Base-by-base conservation (phyloP, 2,888 invertebrate species). In the Papilio demoleus region DNA sequence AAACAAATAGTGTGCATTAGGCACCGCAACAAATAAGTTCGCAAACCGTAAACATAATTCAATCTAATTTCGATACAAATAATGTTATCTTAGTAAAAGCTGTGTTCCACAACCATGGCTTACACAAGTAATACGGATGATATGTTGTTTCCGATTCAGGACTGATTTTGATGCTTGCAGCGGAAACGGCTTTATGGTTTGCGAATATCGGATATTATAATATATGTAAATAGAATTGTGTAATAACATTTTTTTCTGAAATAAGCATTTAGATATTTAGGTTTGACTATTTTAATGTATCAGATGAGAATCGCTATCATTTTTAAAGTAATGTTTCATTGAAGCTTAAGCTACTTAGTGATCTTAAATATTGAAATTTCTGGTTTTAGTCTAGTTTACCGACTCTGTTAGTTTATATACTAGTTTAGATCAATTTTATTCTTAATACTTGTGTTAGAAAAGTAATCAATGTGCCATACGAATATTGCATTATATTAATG, bases 181-280 rank as follows among this genome's bases (percentile, higher is more conserved):
- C 53, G 53, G 53, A n/a, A 56, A 56, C 31, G 31, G 53, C 53
- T 56, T 27, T 56, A 56, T 27, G n/a, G n/a, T 56, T 56, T 31
- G n/a, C 53, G 31, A 56, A n/a, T 56, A 56, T 27, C 27, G 53
- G 53, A 22, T 47, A n/a, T 31, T 56, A n/a, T 56, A 27, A n/a
- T 53, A 56, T 0, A 53, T 6, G 4, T 17, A 31, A 56, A 17
- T 56, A 56, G 9, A 53, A 27, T 8, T 1, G 8, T 31, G 9
- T 45, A 45, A 4, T 14, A 17, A 42, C 17, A 42, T 1, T 12
- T 14, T 14, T 14, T 38, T 1, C 8, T 11, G 11, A 36, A n/a
- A n/a, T n/a, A n/a, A n/a, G n/a, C n/a, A n/a, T n/a, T n/a, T n/a
- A n/a, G n/a, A 40, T 40, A 40, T 19, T 19, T 4, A 45, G 9